These are phyloP conservation scores for Caenorhabditis inopinata DNA, from an alignment of 1,140 invertebrate species.

Conservation along the genomic window DNA sequence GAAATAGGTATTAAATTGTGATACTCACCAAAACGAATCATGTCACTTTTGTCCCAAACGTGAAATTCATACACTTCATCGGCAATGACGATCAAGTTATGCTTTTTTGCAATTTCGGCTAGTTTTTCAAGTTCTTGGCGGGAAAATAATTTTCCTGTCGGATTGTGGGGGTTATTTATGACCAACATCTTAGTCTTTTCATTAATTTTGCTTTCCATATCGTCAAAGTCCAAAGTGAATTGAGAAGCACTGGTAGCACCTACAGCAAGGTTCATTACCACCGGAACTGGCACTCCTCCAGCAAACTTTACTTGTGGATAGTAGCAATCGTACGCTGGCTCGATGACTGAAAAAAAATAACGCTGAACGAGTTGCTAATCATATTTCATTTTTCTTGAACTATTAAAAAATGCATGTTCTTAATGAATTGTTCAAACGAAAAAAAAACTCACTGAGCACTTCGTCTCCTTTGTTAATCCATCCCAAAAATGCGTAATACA, in stretches of 20 bases:
- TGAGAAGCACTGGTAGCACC: slow-evolving; percentile 74
- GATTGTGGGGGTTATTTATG: slow-evolving; percentile 73
- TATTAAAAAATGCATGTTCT: no score
- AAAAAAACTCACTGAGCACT: slow-evolving; percentile 67
- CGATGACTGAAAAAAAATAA: slow-evolving; percentile 89
- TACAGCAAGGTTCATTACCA: slow-evolving; percentile 77
- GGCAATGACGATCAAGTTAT: slow-evolving; percentile 84
- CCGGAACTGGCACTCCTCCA: slow-evolving; percentile 82
- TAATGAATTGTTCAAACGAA: no score
- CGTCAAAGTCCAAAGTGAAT: slow-evolving; percentile 82
- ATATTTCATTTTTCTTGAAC: no score
- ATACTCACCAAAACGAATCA: slow-evolving; percentile 81
- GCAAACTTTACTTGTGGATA: slow-evolving; percentile 86
- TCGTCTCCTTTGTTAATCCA: slow-evolving; percentile 75
- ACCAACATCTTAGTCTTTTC: slow-evolving; percentile 90
- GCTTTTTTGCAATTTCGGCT: slow-evolving; percentile 83
- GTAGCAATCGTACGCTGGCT: slow-evolving; percentile 98
- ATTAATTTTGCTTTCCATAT: slow-evolving; percentile 82
- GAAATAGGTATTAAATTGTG: no score
- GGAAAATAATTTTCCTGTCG: slow-evolving; percentile 68
- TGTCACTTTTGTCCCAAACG: slow-evolving; percentile 81
- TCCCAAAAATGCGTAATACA: slow-evolving; percentile 81
- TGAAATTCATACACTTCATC: slow-evolving; percentile 99
- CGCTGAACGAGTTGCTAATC: no score
- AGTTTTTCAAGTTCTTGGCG: slow-evolving; percentile 70